phyloP scores from a whole-genome alignment of 2,797 vertebrate genomes.

The Phoeniculus purpureus region DNA sequence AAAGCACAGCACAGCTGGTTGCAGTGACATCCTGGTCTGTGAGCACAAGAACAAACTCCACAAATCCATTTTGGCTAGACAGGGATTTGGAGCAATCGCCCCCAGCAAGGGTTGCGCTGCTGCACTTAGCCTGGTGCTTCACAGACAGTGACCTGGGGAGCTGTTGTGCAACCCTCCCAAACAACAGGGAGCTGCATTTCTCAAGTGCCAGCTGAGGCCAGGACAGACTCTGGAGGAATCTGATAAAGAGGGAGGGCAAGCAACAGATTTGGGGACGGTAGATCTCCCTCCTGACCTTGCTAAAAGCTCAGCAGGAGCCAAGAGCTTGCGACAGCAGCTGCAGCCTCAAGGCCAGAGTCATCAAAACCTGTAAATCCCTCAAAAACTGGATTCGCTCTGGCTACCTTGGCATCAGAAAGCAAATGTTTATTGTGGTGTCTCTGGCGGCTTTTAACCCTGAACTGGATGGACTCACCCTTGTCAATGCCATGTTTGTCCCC shows the following conservation, averaged over 20 bases:
- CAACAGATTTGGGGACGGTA: background rate
- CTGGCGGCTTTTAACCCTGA: background rate
- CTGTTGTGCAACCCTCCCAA: accelerated
- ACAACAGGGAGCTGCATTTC: background rate
- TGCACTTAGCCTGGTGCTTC: background rate
- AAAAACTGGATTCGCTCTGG: background rate
- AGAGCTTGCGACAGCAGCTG: accelerated
- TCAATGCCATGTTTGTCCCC: background rate
- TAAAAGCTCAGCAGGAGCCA: background rate
- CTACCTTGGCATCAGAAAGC: background rate
- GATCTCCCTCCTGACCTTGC: background rate
- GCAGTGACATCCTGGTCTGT: background rate
- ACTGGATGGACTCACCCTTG: accelerated
- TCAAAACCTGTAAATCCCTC: background rate
- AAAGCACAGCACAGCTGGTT: background rate
- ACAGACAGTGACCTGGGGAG: background rate
- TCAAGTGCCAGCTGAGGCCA: background rate
- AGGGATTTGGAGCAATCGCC: background rate
- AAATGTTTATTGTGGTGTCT: background rate
- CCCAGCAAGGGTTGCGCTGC: accelerated
- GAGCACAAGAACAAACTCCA: accelerated
- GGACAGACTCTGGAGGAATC: background rate
- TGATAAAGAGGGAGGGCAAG: background rate
- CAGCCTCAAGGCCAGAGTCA: background rate
- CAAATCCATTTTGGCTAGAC: background rate